Base-by-base conservation (phyloP, 2,113 vertebrate genomes). In the Bothrops jararaca region DNA sequence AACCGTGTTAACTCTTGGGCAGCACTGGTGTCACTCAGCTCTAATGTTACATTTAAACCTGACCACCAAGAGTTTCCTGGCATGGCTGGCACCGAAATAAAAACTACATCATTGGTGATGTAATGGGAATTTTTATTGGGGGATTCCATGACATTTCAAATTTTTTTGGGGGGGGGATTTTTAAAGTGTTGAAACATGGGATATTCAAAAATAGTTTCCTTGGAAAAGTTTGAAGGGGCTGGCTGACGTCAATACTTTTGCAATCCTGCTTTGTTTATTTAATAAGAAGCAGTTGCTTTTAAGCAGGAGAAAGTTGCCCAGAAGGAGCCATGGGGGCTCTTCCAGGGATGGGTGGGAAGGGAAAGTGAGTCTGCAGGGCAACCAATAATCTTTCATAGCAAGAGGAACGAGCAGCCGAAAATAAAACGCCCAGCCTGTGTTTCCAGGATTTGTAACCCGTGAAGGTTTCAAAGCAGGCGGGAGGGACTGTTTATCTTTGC, bases 331-430 rank as follows among this genome's bases (percentile, higher is more conserved):
- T 8, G 69, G 5, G 5, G 6, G n/a, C n/a, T 39, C 3, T n/a
- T 39, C 1, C 34, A 64, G 26, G 60, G 15, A 2, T 9, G 69
- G 15, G 9, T 50, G 48, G 48, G 48, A 9, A 50, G 48, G 2
- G 0, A 2, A 2, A 0, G 0, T 1, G 2, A 1, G 5, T 34
- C n/a, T 74, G 69, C 15, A 8, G 34, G 39, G 69, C 39, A 39
- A 3, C 74, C 3, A 8, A 42, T 42, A 42, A 80, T 1, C 74
- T 34, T 42, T 80, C 18, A 3, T 7, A 42, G 34, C 18, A 42
- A 9, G 34, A 20, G 34, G 9, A 74, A 18, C 0, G 0, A 74
- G 15, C n/a, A 18, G 13, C 64, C 0, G 15, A 74, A 42, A 39
- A 80, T 80, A 39, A 39, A 39, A 22, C 34, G 5, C 15, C 7